Percentiles rank a stretch among this genome's conserved stretches.
Evolutionary conservation across 2,797 vertebrate species (phyloP).

Genomic region (Danio tinwini): DNA sequence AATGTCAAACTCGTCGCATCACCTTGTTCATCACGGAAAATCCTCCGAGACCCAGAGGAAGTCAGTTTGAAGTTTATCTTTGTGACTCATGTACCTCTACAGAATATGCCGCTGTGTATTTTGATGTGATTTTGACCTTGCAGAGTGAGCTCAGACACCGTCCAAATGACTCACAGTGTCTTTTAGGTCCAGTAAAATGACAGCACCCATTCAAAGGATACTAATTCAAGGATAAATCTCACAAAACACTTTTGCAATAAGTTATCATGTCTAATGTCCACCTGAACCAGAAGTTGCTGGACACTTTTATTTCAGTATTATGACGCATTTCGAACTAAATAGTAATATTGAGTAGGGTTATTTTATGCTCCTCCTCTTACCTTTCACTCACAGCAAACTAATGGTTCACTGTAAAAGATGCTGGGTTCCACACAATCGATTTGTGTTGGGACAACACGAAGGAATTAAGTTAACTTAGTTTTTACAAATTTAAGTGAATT

Average conservation of each 20-base stretch:
- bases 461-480: too few species aligned
- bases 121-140: conserved; percentile 7
- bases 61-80: conserved; percentile 25
- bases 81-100: conserved; percentile 4
- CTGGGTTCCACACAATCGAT: too few species aligned
- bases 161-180: conserved; percentile 29
- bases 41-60: conserved; percentile 11
- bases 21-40: conserved; percentile 23
- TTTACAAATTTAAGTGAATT: too few species aligned
- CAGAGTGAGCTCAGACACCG: conserved; percentile 5
- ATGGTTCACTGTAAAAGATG: too few species aligned
- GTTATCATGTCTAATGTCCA: too few species aligned
- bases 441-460: too few species aligned
- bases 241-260: not conserved
- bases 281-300: too few species aligned
- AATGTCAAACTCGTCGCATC: conserved; percentile 1
- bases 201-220: not conserved
- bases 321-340: too few species aligned
- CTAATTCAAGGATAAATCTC: not conserved
- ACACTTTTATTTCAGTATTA: too few species aligned
- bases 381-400: too few species aligned
- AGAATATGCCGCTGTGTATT: not conserved
- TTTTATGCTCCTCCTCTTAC: too few species aligned
- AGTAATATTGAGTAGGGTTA: too few species aligned
- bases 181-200: not conserved